Evolutionary conservation across 2,888 invertebrate species (phyloP).

Genomic region (Eudasyphora cyanicolor): DNA sequence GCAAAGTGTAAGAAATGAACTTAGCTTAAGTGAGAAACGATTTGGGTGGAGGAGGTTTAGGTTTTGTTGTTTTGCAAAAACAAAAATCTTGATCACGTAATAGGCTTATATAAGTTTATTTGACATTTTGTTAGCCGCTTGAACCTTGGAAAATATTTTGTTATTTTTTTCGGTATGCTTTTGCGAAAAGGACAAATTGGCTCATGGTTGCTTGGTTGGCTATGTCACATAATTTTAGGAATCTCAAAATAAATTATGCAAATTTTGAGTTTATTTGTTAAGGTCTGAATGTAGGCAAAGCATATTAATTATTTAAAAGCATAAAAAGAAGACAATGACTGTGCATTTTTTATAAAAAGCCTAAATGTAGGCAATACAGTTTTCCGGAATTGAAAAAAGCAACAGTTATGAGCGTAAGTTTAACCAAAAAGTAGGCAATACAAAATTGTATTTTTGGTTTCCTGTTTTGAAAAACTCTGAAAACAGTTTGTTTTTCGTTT

Average conservation of each 20-base stretch:
- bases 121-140: background rate
- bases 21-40: background rate
- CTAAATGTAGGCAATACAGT: background rate
- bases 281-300: background rate
- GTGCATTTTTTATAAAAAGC: too few species aligned
- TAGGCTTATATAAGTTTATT: background rate
- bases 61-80: background rate
- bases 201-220: background rate
- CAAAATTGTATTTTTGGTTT: too few species aligned
- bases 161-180: background rate
- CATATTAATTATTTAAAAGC: background rate
- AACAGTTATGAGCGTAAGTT: too few species aligned
- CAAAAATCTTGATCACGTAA: constrained; percentile 3
- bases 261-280: background rate
- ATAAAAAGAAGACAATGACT: too few species aligned
- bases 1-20: too few species aligned
- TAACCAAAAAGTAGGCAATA: too few species aligned
- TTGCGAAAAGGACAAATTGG: too few species aligned
- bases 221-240: background rate
- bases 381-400: too few species aligned
- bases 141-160: background rate
- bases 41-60: background rate
- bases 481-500: too few species aligned
- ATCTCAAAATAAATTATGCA: background rate
- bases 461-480: too few species aligned